A percentile compares a stretch with the other conserved stretches of the same genome.
Conservation (phyloP, 2,888 invertebrate genomes). For the Tinea trinotella region DNA sequence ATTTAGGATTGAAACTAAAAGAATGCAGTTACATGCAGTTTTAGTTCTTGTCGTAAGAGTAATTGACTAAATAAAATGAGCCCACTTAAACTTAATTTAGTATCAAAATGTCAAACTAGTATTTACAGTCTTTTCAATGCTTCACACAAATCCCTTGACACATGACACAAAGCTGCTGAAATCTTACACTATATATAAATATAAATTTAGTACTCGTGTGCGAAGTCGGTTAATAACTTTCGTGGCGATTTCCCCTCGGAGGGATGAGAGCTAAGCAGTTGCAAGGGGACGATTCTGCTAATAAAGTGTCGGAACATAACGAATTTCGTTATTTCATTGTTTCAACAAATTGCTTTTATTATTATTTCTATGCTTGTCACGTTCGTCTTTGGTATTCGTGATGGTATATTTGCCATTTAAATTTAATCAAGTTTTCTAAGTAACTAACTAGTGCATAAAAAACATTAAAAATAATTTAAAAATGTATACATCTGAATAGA, state of each 20-base stretch:
- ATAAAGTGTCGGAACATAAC: conserved; percentile 7
- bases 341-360: not conserved
- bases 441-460: no score
- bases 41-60: no score
- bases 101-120: not conserved
- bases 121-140: not conserved
- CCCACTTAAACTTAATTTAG: not conserved
- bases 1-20: no score
- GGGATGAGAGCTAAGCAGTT: conserved; percentile 17
- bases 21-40: no score
- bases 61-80: no score
- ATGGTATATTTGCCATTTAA: not conserved
- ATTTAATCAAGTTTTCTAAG: no score
- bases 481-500: not conserved
- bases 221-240: conserved; percentile 18
- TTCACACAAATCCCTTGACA: conserved; percentile 5
- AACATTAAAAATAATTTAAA: not conserved
- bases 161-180: conserved; percentile 9
- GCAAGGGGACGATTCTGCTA: conserved; percentile 13
- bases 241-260: conserved; percentile 18
- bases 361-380: not conserved
- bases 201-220: conserved; percentile 14
- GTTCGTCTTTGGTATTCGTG: not conserved
- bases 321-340: conserved; percentile 14
- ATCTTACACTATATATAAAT: not conserved